phyloP scores from a whole-genome alignment of 2,113 vertebrate genomes.

The Mobula hypostoma region DNA sequence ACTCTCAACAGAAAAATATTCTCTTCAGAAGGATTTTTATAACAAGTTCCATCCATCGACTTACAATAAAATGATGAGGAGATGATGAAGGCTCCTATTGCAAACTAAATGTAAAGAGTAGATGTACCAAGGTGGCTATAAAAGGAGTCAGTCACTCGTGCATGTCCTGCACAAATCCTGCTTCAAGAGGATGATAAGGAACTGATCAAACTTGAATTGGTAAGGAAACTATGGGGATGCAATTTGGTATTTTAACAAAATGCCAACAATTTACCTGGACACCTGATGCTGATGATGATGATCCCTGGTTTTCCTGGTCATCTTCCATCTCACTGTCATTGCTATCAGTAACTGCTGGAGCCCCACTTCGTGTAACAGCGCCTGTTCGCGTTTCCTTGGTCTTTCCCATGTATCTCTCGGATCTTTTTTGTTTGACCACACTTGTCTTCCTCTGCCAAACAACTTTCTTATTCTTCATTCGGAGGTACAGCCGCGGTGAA shows the following conservation, averaged over 20 bases:
- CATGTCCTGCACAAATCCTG: too few relatives aligned
- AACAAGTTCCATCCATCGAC: neutral
- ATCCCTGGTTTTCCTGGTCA: conserved; percentile 60
- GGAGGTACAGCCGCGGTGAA: conserved; percentile 63
- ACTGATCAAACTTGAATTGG: neutral
- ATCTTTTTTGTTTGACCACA: conserved; percentile 59
- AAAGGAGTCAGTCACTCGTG: neutral
- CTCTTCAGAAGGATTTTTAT: neutral
- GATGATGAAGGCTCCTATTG: neutral
- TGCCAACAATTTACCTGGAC: conserved; percentile 47
- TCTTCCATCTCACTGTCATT: conserved; percentile 69
- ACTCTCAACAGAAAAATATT: neutral
- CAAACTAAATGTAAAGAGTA: neutral
- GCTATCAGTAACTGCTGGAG: conserved; percentile 58
- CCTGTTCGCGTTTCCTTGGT: conserved; percentile 62
- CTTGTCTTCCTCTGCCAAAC: conserved; percentile 61
- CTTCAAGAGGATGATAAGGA: neutral
- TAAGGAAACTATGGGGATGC: neutral
- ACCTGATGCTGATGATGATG: conserved; percentile 71
- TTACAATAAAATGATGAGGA: neutral
- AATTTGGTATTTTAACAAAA: neutral
- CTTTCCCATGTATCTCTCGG: conserved; percentile 58
- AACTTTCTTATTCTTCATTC: conserved; percentile 66
- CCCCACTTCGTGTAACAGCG: conserved; percentile 65
- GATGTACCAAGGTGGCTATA: neutral